Evolutionary conservation across 2,888 invertebrate genomes (phyloP).

Genomic region (Chrysodeixis includens): DNA sequence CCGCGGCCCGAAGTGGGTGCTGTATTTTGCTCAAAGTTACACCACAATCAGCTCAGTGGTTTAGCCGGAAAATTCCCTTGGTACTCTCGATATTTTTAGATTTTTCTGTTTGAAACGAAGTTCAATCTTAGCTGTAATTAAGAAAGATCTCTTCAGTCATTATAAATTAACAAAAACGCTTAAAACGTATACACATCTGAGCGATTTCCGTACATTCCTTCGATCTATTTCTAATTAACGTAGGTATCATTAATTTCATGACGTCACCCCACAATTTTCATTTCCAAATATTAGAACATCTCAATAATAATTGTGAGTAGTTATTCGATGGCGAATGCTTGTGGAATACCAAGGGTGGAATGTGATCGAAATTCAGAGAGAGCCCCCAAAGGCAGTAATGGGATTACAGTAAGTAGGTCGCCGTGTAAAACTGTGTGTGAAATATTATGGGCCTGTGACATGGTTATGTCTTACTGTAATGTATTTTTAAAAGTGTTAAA

Average conservation of each 20-base stretch:
- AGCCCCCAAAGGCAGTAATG: slow-evolving; percentile 4
- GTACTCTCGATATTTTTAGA: too few relatives aligned
- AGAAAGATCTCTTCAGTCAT: too few relatives aligned
- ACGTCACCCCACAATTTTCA: background rate
- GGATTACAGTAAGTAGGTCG: background rate
- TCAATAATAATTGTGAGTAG: slow-evolving; percentile 38
- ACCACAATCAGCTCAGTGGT: too few relatives aligned
- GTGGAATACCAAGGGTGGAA: slow-evolving; percentile 51
- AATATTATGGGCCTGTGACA: background rate
- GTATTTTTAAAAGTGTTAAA: background rate
- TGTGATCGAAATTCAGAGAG: slow-evolving; percentile 35
- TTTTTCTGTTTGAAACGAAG: too few relatives aligned
- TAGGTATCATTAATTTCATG: background rate
- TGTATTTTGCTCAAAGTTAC: too few relatives aligned
- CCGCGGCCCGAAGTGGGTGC: too few relatives aligned
- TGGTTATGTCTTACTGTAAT: background rate
- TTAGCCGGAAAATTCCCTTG: too few relatives aligned
- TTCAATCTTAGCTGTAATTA: too few relatives aligned
- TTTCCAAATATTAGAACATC: background rate
- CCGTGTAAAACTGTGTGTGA: background rate
- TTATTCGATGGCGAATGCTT: slow-evolving; percentile 48
- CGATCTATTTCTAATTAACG: too few relatives aligned
- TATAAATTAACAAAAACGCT: too few relatives aligned
- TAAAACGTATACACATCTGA: too few relatives aligned
- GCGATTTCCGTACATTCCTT: too few relatives aligned